Evolutionary conservation across 2,888 invertebrate species (phyloP), one percentile per base, ranked within the genome.

Genomic region (Euproctis similis): DNA sequence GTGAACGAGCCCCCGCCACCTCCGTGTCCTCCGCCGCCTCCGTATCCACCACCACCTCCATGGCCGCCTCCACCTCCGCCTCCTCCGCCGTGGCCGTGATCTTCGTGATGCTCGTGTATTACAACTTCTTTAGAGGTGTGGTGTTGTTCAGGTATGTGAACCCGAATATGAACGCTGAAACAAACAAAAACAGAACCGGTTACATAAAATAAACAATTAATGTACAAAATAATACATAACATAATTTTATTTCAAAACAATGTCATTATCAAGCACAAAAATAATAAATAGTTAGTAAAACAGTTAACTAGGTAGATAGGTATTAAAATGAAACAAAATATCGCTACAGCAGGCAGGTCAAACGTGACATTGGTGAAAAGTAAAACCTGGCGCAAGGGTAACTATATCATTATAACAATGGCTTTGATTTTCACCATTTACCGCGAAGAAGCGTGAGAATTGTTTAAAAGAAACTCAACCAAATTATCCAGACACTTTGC

Each of bases 91-190:
- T 59, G 61, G 3, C 61, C 70, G 32, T 67, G 63, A 8, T 69
- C 66, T 8, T 71, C 68, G 39, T 76, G 68, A 26, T 72, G 64
- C 39, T 78, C 78, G 30, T 81, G 80, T 26, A 80, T 60, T 28
- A 85, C 60, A 24, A 81, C 73, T 54, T 85, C 82, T 48, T 85
- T 82, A 1, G 77, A 59, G 5, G 74, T 70, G 42, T 84, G 78
- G 44, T 82, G 78, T 30, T 71, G 54, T 46, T 86, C 86, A 42
- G 87, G 86, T 55, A 87, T 68, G 48, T 87, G 87, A 12, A 87
- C 80, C 39, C 85, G 76, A 50, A 87, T 87, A 52, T 87, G 87
- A 28, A 87, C 86, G 57, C 87, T 87, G 73, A 10, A 81, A 85
- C 58, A 61, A 59, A 52, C 39, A 39, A 30, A 46, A 39, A 29